Conservation (phyloP, 2,888 invertebrate species). For the Platypus cylindrus region DNA sequence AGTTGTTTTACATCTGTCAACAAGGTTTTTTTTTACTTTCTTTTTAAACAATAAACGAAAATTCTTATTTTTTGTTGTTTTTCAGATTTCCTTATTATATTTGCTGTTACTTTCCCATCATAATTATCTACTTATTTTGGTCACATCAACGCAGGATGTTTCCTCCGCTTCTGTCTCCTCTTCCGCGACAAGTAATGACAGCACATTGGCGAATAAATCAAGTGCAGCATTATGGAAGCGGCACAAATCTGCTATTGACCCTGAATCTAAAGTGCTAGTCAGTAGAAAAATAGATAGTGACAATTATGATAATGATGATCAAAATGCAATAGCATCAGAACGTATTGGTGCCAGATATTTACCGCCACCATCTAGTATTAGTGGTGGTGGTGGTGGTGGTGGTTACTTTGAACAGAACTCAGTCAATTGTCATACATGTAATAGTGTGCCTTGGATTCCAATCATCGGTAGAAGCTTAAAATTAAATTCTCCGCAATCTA, state of each 20-base stretch:
- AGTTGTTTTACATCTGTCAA: too few relatives aligned
- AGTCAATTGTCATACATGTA: conserved; percentile 58
- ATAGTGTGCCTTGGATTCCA: conserved; percentile 72
- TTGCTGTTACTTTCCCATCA: too few relatives aligned
- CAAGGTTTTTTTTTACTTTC: too few relatives aligned
- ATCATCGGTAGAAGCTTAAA: conserved; percentile 33
- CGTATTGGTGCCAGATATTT: conserved; percentile 20
- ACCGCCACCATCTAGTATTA: conserved; percentile 19
- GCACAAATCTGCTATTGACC: conserved; percentile 38
- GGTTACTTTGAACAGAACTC: conserved; percentile 14
- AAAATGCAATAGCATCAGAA: conserved; percentile 16
- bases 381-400: too few relatives aligned
- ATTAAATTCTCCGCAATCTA: conserved; percentile 6
- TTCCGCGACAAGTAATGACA: too few relatives aligned
- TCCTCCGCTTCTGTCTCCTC: too few relatives aligned
- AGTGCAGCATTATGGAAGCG: conserved; percentile 49
- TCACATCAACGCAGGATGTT: too few relatives aligned
- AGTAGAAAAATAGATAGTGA: conserved; percentile 6
- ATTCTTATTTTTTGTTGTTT: conserved; percentile 7
- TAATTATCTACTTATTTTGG: too few relatives aligned
- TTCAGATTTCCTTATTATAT: conserved; percentile 15
- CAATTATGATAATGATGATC: too few relatives aligned
- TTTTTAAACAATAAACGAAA: too few relatives aligned
- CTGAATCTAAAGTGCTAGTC: conserved; percentile 1
- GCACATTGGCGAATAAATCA: too few relatives aligned